Conservation (phyloP, 2,888 invertebrate genomes). For the Xylota segnis region DNA sequence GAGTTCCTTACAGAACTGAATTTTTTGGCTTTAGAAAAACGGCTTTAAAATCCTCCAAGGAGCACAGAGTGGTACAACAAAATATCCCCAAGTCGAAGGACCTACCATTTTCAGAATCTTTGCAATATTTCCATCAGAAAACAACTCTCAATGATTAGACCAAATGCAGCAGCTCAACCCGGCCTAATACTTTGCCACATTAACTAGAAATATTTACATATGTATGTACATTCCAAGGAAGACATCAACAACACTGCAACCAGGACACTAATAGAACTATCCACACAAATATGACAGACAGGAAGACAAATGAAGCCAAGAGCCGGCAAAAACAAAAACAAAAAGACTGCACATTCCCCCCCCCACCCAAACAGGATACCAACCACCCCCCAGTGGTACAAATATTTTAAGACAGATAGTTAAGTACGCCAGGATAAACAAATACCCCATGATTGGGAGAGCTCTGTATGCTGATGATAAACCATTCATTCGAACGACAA, state of each 20-base stretch:
- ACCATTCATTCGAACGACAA: conserved; percentile 73
- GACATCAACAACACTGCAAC: conserved; percentile 19
- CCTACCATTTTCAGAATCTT: too few species aligned
- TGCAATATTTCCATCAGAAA: too few species aligned
- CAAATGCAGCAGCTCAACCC: too few species aligned
- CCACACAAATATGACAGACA: conserved; percentile 62
- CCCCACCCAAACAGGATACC: conserved; percentile 17
- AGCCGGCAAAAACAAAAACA: conserved; percentile 2
- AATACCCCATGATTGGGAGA: conserved; percentile 69
- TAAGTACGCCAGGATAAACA: conserved; percentile 68
- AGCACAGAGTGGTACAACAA: too few species aligned
- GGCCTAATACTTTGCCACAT: too few species aligned
- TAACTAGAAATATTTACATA: too few species aligned
- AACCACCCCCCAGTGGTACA: conserved; percentile 40
- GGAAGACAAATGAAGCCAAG: conserved; percentile 57
- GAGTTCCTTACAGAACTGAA: too few species aligned
- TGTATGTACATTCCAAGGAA: too few species aligned
- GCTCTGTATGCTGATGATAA: conserved; percentile 60
- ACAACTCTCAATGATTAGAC: too few species aligned
- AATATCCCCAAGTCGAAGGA: too few species aligned
- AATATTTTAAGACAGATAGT: conserved; percentile 53
- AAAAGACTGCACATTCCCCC: conserved; percentile 8
- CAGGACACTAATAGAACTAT: conserved; percentile 54
- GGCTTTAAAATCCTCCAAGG: too few species aligned
- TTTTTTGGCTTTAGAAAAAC: too few species aligned